Conservation (phyloP, 2,888 invertebrate genomes). For the Himalopsyche anomala region DNA sequence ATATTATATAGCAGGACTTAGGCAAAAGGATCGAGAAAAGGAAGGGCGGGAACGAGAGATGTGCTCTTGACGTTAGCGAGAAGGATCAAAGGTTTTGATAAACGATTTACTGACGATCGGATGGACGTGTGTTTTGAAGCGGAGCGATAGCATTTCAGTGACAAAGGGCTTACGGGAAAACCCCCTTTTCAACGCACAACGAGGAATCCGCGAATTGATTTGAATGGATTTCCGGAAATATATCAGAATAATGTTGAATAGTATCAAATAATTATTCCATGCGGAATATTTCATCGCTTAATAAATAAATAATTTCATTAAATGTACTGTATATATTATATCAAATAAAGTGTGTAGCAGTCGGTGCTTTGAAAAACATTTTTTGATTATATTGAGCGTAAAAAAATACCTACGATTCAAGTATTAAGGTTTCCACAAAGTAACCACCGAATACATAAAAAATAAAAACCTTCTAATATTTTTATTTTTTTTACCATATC, state of each 20-base stretch:
- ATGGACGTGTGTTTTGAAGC: slow-evolving; percentile 37
- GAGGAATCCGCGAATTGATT: slow-evolving; percentile 31
- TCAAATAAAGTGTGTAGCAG: too few species aligned
- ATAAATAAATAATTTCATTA: too few species aligned
- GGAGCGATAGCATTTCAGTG: slow-evolving; percentile 9
- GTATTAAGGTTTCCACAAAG: too few species aligned
- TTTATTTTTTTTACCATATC: too few species aligned
- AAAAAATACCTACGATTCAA: too few species aligned
- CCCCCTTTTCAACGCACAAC: not conserved
- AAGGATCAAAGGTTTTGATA: slow-evolving; percentile 58
- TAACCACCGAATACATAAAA: too few species aligned
- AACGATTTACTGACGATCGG: slow-evolving; percentile 52
- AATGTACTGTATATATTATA: too few species aligned
- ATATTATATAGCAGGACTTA: slow-evolving; percentile 23
- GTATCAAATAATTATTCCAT: not conserved
- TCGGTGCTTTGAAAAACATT: too few species aligned
- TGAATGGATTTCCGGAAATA: slow-evolving; percentile 15
- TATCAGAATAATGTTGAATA: slow-evolving; percentile 20
- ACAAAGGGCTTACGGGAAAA: slow-evolving; percentile 29
- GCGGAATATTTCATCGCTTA: too few species aligned
- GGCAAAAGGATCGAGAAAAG: slow-evolving; percentile 28
- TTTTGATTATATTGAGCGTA: too few species aligned
- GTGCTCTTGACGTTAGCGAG: slow-evolving; percentile 50
- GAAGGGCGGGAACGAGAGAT: slow-evolving; percentile 44
- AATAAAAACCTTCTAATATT: too few species aligned